phyloP scores from a whole-genome alignment of 1,140 invertebrate genomes.

The Trinorchestia longiramus region DNA sequence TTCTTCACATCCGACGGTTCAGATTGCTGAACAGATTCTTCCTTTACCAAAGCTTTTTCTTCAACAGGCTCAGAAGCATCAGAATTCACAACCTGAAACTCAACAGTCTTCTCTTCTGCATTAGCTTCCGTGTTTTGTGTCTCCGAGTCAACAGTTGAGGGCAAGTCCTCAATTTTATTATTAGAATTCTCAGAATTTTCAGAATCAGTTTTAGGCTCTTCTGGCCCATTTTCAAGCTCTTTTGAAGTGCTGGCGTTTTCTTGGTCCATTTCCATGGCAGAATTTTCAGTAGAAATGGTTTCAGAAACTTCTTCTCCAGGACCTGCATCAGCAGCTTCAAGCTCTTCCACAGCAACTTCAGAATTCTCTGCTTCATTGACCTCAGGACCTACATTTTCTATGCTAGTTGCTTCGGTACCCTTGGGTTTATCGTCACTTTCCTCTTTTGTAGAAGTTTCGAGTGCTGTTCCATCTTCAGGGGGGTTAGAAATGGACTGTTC shows the following conservation, averaged over 20 bases:
- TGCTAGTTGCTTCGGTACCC: neutral
- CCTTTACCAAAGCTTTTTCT: constrained; percentile 22
- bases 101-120: neutral
- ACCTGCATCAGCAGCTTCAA: neutral
- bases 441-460: neutral
- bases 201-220: neutral
- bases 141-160: neutral
- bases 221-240: neutral
- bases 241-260: neutral
- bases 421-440: neutral
- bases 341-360: neutral
- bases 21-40: neutral
- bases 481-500: neutral
- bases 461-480: neutral
- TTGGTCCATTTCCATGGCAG: constrained; percentile 49
- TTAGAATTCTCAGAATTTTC: neutral
- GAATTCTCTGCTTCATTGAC: neutral
- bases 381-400: neutral
- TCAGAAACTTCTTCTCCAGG: neutral
- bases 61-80: neutral
- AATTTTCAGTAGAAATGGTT: neutral
- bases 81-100: neutral
- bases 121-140: neutral
- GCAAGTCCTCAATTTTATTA: neutral
- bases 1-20: constrained; percentile 41